These are phyloP conservation scores for Ylistrum balloti DNA, from an alignment of 1,140 invertebrate species.

Conservation along the genomic window DNA sequence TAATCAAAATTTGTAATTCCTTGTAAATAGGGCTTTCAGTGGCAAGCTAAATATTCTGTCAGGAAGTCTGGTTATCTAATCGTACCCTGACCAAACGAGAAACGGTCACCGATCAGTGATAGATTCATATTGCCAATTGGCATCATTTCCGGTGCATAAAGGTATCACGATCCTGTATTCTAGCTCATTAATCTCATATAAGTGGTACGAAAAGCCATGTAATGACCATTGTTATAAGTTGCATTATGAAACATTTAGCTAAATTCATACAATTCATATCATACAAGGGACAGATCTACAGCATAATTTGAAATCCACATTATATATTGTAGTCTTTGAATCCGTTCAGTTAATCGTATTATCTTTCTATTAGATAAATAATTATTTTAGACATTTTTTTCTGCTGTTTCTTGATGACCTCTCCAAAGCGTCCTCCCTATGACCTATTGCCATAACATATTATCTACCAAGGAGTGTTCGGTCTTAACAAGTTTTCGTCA, in stretches of 20 bases:
- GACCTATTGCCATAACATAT: not conserved
- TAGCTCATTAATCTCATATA: not conserved
- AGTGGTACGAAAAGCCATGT: not conserved
- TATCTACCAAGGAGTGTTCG: constrained; percentile 17
- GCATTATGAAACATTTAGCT: not conserved
- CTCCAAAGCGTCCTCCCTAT: not conserved
- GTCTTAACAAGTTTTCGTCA: not conserved
- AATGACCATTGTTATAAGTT: not conserved
- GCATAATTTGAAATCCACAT: constrained; percentile 11
- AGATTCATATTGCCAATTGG: not conserved
- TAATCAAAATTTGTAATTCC: not conserved
- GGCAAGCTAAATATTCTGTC: not conserved
- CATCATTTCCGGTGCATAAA: not conserved
- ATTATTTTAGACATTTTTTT: not conserved
- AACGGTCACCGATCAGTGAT: not conserved
- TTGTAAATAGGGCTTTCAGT: constrained; percentile 31
- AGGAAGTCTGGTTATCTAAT: not conserved
- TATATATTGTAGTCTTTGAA: not conserved
- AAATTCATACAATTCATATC: not conserved
- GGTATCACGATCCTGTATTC: not conserved
- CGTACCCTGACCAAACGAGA: not conserved
- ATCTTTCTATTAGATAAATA: not conserved
- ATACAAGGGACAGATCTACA: not conserved
- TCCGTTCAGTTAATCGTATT: constrained; percentile 4
- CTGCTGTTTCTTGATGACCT: not conserved